A percentile compares a stretch with the other conserved stretches of the same genome.
phyloP scores from a whole-genome alignment of 1,140 invertebrate species.

The Vanessa tameamea region DNA sequence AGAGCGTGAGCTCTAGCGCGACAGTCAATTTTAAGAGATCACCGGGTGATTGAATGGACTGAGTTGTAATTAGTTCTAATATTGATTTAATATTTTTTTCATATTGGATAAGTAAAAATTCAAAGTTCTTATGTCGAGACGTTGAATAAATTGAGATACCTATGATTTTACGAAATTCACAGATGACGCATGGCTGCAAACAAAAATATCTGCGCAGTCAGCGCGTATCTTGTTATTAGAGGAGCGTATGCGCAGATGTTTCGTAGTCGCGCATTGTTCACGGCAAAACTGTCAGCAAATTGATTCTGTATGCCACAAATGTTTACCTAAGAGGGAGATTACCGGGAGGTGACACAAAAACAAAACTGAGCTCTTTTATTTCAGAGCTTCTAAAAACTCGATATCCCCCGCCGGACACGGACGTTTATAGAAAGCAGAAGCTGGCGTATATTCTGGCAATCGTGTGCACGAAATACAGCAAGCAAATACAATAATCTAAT shows the following conservation, averaged over 20 bases:
- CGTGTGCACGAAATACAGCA: background rate
- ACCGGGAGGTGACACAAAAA: background rate
- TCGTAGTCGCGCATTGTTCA: conserved; percentile 19
- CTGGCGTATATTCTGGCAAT: no score
- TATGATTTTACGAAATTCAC: background rate
- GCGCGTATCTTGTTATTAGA: background rate
- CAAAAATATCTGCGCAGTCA: conserved; percentile 7
- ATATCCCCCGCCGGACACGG: background rate
- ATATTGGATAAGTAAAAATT: no score
- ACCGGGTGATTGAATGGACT: no score
- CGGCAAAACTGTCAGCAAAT: conserved; percentile 28
- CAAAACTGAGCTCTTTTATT: background rate
- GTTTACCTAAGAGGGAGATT: conserved; percentile 19
- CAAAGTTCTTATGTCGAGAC: no score
- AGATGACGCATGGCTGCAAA: background rate
- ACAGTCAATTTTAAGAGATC: background rate
- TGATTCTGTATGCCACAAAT: conserved; percentile 34
- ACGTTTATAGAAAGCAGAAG: no score
- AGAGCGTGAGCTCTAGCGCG: no score
- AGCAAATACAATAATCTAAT: background rate
- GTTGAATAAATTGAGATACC: background rate
- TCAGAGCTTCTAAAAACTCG: background rate
- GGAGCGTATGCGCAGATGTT: conserved; percentile 23
- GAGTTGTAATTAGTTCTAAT: no score
- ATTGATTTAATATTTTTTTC: no score